Conservation (phyloP, 2,888 invertebrate species). For the Nebria salina region DNA sequence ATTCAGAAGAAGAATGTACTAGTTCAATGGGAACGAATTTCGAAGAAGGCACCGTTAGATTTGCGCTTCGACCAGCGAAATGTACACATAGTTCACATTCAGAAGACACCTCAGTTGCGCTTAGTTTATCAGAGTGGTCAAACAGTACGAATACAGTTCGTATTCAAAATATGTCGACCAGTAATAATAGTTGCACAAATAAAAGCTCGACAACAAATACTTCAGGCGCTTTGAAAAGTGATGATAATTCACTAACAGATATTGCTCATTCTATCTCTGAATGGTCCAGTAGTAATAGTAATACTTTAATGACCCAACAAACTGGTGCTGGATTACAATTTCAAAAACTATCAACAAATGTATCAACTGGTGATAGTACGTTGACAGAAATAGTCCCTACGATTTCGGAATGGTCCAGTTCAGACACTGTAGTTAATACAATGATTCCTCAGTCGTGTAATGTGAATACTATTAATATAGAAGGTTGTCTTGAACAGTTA, state of each 20-base stretch:
- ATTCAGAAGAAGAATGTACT: constrained; percentile 74
- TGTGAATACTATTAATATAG: constrained; percentile 56
- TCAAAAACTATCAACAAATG: constrained; percentile 60
- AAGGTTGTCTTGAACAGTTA: constrained; percentile 58
- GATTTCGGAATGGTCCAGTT: constrained; percentile 83
- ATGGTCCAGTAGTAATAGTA: constrained; percentile 84
- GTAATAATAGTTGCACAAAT: constrained; percentile 62
- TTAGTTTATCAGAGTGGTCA: constrained; percentile 89
- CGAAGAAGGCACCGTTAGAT: constrained; percentile 81
- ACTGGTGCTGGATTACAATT: constrained; percentile 56
- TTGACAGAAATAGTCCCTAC: constrained; percentile 78
- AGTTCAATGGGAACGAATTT: constrained; percentile 81
- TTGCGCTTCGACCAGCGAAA: constrained; percentile 81
- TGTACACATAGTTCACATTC: constrained; percentile 86
- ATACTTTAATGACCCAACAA: constrained; percentile 74
- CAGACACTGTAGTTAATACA: constrained; percentile 73
- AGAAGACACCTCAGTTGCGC: constrained; percentile 86
- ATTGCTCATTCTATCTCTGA: constrained; percentile 83
- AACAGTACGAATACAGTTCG: constrained; percentile 87
- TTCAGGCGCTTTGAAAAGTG: constrained; percentile 75
- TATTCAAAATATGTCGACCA: constrained; percentile 78
- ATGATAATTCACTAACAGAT: constrained; percentile 78
- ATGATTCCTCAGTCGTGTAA: constrained; percentile 69
- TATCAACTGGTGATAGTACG: constrained; percentile 59
- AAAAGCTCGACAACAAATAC: constrained; percentile 69